Evolutionary conservation across 2,888 invertebrate genomes (phyloP).

Genomic region (Pheosia gnoma): DNA sequence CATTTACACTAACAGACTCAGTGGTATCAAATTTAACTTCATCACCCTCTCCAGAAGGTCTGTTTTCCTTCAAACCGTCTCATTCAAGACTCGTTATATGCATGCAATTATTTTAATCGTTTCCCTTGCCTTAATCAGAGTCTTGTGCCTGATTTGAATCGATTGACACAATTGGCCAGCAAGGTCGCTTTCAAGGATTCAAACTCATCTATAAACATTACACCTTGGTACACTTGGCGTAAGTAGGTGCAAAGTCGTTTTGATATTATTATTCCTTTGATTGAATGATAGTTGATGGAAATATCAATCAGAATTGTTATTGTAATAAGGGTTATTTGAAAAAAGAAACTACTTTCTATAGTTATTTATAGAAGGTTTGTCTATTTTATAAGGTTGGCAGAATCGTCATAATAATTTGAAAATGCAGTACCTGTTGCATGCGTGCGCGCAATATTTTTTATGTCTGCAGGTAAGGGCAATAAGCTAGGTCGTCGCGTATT

Average conservation of each 20-base stretch:
- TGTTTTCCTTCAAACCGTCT: not conserved
- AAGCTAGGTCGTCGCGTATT: too few relatives aligned
- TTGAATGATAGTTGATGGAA: not conserved
- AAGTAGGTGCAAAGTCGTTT: not conserved
- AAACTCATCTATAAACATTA: not conserved
- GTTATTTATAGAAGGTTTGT: too few relatives aligned
- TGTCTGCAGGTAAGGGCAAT: too few relatives aligned
- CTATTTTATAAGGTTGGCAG: too few relatives aligned
- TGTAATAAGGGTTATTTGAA: not conserved
- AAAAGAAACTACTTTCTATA: not conserved
- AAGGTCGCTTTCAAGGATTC: conserved; percentile 5
- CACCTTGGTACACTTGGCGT: not conserved
- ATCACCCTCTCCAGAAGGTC: not conserved
- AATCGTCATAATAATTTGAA: too few relatives aligned
- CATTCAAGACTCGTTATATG: not conserved
- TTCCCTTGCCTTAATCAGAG: not conserved
- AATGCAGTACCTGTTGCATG: too few relatives aligned
- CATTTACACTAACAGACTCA: not conserved
- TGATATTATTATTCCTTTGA: not conserved
- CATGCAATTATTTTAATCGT: conserved; percentile 5
- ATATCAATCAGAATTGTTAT: not conserved
- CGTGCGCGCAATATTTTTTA: too few relatives aligned
- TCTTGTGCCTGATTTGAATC: conserved; percentile 1
- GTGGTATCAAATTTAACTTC: not conserved
- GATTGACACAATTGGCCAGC: conserved; percentile 5